Conservation (phyloP, 2,113 vertebrate genomes). For the Laterallus jamaicensis region DNA sequence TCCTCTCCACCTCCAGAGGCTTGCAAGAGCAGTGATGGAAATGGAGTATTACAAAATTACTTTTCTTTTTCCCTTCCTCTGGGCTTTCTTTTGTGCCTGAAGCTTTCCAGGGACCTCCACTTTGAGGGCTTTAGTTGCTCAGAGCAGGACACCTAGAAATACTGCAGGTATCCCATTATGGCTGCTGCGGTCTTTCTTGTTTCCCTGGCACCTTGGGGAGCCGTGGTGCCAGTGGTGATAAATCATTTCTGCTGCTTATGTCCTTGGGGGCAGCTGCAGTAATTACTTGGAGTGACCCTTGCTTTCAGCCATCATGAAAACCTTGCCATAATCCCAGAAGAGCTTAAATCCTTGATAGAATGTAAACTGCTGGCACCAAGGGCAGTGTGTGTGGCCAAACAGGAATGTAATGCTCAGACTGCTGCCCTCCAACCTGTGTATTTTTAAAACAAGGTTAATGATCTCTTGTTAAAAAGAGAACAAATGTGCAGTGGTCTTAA, state of each 20-base stretch:
- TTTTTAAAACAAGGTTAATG: conserved; percentile 61
- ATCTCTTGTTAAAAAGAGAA: conserved; percentile 9
- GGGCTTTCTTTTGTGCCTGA: not conserved
- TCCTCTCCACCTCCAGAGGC: not conserved
- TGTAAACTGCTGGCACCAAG: conserved; percentile 33
- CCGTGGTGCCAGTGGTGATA: not conserved
- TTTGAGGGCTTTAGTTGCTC: not conserved
- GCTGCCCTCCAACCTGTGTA: conserved; percentile 3
- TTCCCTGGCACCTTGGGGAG: conserved; percentile 31
- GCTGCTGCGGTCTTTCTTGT: not conserved
- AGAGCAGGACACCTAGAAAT: not conserved
- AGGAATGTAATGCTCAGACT: not conserved
- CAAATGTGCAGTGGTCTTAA: not conserved
- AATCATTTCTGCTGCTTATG: conserved; percentile 39
- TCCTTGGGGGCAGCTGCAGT: conserved; percentile 7
- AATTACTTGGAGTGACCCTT: conserved; percentile 61
- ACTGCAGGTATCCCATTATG: not conserved
- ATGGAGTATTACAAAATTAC: not conserved
- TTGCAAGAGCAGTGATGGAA: not conserved
- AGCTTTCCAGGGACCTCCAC: not conserved
- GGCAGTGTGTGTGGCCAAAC: not conserved
- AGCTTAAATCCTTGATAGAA: conserved; percentile 53
- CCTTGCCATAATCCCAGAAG: conserved; percentile 47
- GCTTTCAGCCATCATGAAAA: conserved; percentile 32
- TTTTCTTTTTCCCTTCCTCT: not conserved